A percentile compares a stretch with the other conserved stretches of the same genome.
Conservation (phyloP, 2,113 vertebrate species). For the Formicarius rufipectus region DNA sequence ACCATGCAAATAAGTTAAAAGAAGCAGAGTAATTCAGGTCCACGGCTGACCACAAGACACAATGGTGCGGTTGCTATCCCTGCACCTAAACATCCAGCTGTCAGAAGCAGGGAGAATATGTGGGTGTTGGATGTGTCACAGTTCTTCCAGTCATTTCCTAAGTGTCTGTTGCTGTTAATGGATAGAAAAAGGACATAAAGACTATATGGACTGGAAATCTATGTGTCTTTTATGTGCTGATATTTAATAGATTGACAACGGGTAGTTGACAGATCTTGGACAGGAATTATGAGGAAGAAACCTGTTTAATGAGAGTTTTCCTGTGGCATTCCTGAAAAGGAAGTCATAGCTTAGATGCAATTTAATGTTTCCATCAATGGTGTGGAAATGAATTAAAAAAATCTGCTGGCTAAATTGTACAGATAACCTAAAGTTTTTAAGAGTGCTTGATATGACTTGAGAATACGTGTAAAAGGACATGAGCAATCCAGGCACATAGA, state of each 20-base stretch:
- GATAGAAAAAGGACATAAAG: background rate
- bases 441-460: background rate
- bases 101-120: background rate
- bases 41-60: background rate
- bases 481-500: background rate
- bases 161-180: background rate
- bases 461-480: background rate
- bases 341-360: conserved; percentile 4
- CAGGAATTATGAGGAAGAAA: conserved; percentile 10
- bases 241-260: conserved; percentile 9
- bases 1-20: background rate
- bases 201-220: conserved; percentile 28
- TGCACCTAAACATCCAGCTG: background rate
- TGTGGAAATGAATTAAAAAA: conserved; percentile 41
- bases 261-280: background rate
- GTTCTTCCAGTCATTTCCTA: background rate
- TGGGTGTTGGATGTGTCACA: background rate
- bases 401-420: background rate
- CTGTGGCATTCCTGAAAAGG: background rate
- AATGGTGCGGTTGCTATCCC: background rate
- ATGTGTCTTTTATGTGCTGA: background rate
- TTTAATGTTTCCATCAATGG: conserved; percentile 29
- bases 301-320: conserved; percentile 29
- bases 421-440: background rate
- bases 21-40: background rate